Conservation (phyloP, 2,888 invertebrate species). For the Myathropa florea region DNA sequence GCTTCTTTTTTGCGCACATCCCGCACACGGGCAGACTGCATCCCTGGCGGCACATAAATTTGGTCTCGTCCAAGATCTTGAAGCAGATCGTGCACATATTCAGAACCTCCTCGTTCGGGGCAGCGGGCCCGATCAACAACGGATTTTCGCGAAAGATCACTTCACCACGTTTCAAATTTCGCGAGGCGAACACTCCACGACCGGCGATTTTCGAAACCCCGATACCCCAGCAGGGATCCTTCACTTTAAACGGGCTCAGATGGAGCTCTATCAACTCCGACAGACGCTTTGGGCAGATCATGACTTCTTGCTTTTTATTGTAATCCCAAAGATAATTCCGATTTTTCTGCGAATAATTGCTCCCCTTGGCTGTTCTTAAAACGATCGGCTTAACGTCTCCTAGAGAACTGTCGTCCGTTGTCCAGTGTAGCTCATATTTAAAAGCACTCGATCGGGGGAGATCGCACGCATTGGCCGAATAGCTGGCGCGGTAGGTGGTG, state of each 20-base stretch:
- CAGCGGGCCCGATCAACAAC: slow-evolving; percentile 86
- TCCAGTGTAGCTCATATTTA: slow-evolving; percentile 66
- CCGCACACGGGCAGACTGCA: slow-evolving; percentile 88
- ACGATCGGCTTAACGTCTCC: slow-evolving; percentile 58
- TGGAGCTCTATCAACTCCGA: slow-evolving; percentile 77
- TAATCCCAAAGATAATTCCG: neutral
- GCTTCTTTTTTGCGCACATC: slow-evolving; percentile 83
- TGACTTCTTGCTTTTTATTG: slow-evolving; percentile 52
- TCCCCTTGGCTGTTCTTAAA: slow-evolving; percentile 33
- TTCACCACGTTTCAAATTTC: slow-evolving; percentile 85
- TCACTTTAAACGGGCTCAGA: slow-evolving; percentile 77
- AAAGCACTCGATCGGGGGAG: slow-evolving; percentile 30
- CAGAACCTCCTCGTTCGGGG: slow-evolving; percentile 81
- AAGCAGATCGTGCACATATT: slow-evolving; percentile 86
- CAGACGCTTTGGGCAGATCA: slow-evolving; percentile 79
- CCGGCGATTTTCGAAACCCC: slow-evolving; percentile 85
- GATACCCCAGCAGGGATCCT: slow-evolving; percentile 83
- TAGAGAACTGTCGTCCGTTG: slow-evolving; percentile 66
- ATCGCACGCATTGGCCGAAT: slow-evolving; percentile 49
- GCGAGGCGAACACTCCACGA: slow-evolving; percentile 86
- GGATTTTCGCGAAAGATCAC: slow-evolving; percentile 88
- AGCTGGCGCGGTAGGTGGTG: slow-evolving; percentile 46
- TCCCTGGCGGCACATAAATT: slow-evolving; percentile 83
- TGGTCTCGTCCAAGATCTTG: slow-evolving; percentile 80
- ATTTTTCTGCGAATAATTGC: slow-evolving; percentile 2